Percentiles rank a stretch among this genome's conserved stretches.
Conservation (phyloP, 1,140 invertebrate species). For the Globodera rostochiensis region DNA sequence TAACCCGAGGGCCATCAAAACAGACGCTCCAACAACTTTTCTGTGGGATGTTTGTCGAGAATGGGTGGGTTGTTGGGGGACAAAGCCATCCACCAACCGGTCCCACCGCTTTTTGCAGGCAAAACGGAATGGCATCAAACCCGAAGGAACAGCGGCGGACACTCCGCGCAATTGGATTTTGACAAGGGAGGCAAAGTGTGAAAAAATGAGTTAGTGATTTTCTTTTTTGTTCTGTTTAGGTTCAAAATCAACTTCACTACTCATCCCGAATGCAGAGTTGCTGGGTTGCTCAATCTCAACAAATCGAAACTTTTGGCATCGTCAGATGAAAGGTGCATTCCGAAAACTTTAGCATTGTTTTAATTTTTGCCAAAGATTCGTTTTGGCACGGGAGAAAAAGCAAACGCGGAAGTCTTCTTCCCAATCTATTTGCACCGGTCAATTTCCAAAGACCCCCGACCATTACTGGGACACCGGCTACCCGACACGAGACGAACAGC, state of each 20-base stretch:
- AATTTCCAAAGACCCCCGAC: constrained; percentile 38
- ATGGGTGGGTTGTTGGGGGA: background rate
- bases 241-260: constrained; percentile 46
- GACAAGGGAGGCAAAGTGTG: constrained; percentile 27
- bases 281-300: constrained; percentile 58
- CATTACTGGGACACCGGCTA: constrained; percentile 48
- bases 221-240: no score
- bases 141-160: background rate
- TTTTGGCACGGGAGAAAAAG: background rate
- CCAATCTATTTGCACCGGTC: background rate
- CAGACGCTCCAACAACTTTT: constrained; percentile 81
- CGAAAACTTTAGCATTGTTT: background rate
- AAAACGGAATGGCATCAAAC: background rate
- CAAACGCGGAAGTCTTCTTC: background rate
- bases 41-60: constrained; percentile 76
- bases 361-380: background rate
- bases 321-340: constrained; percentile 39
- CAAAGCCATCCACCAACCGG: background rate
- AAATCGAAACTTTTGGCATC: constrained; percentile 65
- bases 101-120: background rate
- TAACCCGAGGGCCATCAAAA: constrained; percentile 84
- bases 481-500: constrained; percentile 42
- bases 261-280: constrained; percentile 48
- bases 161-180: constrained; percentile 40
- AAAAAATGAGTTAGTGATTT: background rate